These are phyloP conservation scores for Eilema caniola DNA, from an alignment of 2,888 invertebrate species.

Conservation along the genomic window DNA sequence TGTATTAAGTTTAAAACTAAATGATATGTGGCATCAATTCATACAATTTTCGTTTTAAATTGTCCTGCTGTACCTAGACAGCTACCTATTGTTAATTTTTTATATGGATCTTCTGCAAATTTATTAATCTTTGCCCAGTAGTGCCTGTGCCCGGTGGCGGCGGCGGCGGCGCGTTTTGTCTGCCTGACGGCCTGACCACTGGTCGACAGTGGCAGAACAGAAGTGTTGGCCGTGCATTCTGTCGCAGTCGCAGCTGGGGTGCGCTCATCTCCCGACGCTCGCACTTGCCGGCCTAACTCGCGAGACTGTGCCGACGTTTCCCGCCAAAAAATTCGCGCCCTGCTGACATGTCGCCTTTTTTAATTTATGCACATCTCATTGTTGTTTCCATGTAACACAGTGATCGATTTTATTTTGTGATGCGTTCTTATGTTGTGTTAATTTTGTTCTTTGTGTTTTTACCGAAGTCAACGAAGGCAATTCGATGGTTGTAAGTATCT, in stretches of 20 bases:
- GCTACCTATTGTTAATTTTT: neutral
- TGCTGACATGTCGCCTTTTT: conserved; percentile 23
- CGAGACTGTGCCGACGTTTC: conserved; percentile 62
- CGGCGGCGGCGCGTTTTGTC: conserved; percentile 65
- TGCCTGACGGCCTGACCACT: conserved; percentile 70
- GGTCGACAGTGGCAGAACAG: conserved; percentile 66
- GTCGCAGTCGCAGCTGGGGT: conserved; percentile 70
- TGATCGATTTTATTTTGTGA: conserved; percentile 67
- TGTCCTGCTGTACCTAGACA: too few species aligned
- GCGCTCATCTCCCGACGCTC: conserved; percentile 60
- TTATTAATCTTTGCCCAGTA: conserved; percentile 51
- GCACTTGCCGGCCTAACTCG: conserved; percentile 40
- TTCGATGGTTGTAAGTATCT: conserved; percentile 85
- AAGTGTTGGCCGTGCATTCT: conserved; percentile 66
- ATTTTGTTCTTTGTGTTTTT: conserved; percentile 84
- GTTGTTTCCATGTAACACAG: conserved; percentile 38
- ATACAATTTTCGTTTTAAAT: too few species aligned
- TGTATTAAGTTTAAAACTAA: neutral
- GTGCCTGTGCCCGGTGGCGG: conserved; percentile 42
- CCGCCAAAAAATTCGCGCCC: conserved; percentile 73
- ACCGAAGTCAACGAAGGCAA: conserved; percentile 76
- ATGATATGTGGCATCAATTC: too few species aligned
- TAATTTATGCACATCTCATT: conserved; percentile 28
- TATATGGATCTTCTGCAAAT: conserved; percentile 23
- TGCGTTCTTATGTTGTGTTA: conserved; percentile 80